These are phyloP conservation scores for Bryconaethiops microstoma DNA, from an alignment of 2,797 vertebrate species.

Conservation along the genomic window DNA sequence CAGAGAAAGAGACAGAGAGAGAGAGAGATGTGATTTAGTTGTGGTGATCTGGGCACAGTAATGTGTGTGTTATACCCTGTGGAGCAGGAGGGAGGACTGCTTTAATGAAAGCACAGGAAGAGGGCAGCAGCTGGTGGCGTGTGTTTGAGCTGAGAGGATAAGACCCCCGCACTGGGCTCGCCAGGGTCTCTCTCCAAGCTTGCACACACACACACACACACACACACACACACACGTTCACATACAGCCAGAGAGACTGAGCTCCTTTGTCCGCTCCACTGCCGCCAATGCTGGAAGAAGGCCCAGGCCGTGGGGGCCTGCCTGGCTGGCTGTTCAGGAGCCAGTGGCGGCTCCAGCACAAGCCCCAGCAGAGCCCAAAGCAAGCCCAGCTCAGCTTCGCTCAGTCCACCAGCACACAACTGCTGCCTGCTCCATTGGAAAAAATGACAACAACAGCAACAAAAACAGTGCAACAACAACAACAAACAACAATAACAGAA, in stretches of 20 bases:
- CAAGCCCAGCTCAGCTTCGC: slow-evolving; percentile 43
- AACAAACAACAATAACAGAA: slow-evolving; percentile 29
- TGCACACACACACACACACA: slow-evolving; percentile 20
- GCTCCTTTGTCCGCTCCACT: slow-evolving; percentile 80
- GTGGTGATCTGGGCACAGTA: slow-evolving; percentile 33
- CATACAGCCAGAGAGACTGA: slow-evolving; percentile 73
- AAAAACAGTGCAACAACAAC: slow-evolving; percentile 20
- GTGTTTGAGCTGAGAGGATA: slow-evolving; percentile 83
- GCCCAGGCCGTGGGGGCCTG: slow-evolving; percentile 71
- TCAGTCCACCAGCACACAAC: slow-evolving; percentile 32
- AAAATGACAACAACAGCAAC: neutral
- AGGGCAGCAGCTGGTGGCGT: slow-evolving; percentile 85
- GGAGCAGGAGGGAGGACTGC: slow-evolving; percentile 72
- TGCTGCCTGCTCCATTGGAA: slow-evolving; percentile 8
- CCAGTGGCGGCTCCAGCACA: slow-evolving; percentile 54
- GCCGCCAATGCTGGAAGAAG: slow-evolving; percentile 70
- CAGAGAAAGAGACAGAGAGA: slow-evolving; percentile 10
- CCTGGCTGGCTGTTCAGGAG: slow-evolving; percentile 56
- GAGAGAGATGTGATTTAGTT: slow-evolving; percentile 46
- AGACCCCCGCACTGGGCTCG: slow-evolving; percentile 75
- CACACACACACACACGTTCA: slow-evolving; percentile 10
- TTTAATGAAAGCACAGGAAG: slow-evolving; percentile 85
- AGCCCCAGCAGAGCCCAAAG: slow-evolving; percentile 45
- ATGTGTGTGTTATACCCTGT: slow-evolving; percentile 54
- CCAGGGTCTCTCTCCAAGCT: slow-evolving; percentile 62